These are phyloP conservation scores for Grammomys dolichurus DNA, from an alignment of 2,113 vertebrate genomes.

Conservation along the genomic window DNA sequence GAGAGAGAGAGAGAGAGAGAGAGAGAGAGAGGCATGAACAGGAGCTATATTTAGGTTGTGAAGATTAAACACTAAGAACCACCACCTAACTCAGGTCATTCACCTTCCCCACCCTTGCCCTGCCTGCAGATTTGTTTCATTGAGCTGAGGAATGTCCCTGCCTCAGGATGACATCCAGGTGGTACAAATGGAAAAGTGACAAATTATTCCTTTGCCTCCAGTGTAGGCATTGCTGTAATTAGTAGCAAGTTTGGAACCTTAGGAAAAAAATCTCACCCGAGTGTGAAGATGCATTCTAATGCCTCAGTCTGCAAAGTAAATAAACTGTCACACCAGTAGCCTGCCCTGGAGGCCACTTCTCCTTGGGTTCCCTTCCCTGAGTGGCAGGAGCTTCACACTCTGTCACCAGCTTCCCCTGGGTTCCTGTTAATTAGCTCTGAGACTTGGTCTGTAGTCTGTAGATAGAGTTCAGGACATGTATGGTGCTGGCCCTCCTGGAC, in stretches of 20 bases:
- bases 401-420: conserved; percentile 43
- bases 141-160: neutral
- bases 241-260: conserved; percentile 63
- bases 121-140: neutral
- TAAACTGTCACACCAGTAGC: conserved; percentile 36
- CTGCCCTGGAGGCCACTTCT: conserved; percentile 44
- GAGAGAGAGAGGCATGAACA: neutral
- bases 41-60: neutral
- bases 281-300: conserved; percentile 79
- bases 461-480: conserved; percentile 40
- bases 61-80: neutral
- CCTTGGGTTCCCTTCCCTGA: conserved; percentile 60
- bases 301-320: conserved; percentile 81
- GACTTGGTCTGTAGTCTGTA: neutral
- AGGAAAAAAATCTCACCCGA: conserved; percentile 75
- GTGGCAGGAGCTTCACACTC: conserved; percentile 62
- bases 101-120: neutral
- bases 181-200: neutral
- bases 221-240: neutral
- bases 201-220: neutral
- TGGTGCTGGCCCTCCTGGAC: neutral
- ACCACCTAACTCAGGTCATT: neutral
- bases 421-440: conserved; percentile 62
- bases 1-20: accelerated
- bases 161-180: neutral